Conservation (phyloP, 2,113 vertebrate species). For the Theropithecus gelada region DNA sequence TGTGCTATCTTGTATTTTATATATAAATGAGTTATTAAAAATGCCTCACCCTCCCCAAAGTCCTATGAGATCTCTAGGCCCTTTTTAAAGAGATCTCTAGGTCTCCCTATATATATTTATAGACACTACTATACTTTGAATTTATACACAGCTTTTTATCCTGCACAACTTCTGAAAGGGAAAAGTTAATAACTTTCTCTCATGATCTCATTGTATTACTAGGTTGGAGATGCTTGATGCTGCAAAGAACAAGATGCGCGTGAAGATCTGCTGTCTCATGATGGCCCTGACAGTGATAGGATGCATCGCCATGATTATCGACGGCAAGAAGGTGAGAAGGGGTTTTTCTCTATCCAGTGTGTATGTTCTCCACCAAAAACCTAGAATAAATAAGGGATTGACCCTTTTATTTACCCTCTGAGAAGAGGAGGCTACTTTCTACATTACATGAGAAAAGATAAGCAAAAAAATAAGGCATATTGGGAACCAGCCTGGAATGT, state of each 20-base stretch:
- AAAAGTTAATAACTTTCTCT: neutral
- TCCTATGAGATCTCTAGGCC: neutral
- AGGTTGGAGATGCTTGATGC: slow-evolving; percentile 91
- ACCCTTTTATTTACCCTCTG: neutral
- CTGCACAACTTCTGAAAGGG: neutral
- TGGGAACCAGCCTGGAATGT: neutral
- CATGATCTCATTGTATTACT: slow-evolving; percentile 43
- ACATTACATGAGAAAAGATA: neutral
- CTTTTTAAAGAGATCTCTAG: neutral
- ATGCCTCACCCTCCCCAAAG: neutral
- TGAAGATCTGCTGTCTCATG: slow-evolving; percentile 92
- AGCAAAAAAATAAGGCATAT: slow-evolving; percentile 3
- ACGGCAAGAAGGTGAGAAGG: slow-evolving; percentile 91
- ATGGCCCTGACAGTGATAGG: slow-evolving; percentile 87
- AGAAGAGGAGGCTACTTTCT: neutral
- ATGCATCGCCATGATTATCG: slow-evolving; percentile 86
- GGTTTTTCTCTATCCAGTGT: neutral
- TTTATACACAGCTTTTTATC: neutral
- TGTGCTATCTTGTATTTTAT: neutral
- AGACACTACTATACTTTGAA: neutral
- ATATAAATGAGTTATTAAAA: slow-evolving; percentile 3
- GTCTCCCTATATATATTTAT: neutral
- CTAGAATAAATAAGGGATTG: neutral
- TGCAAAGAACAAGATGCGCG: slow-evolving; percentile 89
- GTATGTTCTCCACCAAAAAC: neutral